Base-by-base conservation (phyloP, 2,888 invertebrate genomes). In the Notodonta dromedarius region DNA sequence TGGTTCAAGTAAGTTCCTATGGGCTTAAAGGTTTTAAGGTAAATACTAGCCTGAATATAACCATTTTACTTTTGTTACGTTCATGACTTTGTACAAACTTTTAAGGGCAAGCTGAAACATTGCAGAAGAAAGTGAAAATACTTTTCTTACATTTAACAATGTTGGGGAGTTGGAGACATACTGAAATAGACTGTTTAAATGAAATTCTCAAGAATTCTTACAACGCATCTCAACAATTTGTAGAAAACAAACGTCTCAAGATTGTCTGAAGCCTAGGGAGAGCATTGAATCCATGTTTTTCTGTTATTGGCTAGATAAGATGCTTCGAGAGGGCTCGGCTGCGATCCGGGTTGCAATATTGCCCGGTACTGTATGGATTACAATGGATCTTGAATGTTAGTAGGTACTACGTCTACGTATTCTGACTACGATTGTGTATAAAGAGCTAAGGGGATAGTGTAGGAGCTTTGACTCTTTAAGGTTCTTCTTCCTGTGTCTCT, bases 231-330 rank as follows among this genome's bases (percentile, higher is more conserved):
- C 32, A 57, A 61, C 55, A 57, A 62, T 58, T 54, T 57, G 52
- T 64, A 50, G 50, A 57, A 62, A 60, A 63, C 69, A 74, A 74
- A 65, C 69, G 78, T 83, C 83, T 84, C 76, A 73, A 84, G 81
- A 77, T 76, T 67, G 61, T 61, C 76, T 82, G 75, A 71, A 61
- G 63, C 66, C 65, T 14, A 61, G 57, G 61, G 57, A 56, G 52
- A 57, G 61, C 61, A 70, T 70, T 60, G 63, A 70, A 69, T 69
- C 67, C 69, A 74, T 80, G 79, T 83, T 84, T 83, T 78, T 78
- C 79, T 78, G 78, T 86, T 85, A 90, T 89, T 85, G 85, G 82
- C 80, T 72, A 80, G 85, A 86, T 88, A 85, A 87, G 85, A 73
- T 78, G 76, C 70, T 82, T 84, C 79, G 78, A 89, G 87, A 80